These are phyloP conservation scores for Sarcoramphus papa DNA, from an alignment of 2,797 vertebrate species.

Conservation along the genomic window DNA sequence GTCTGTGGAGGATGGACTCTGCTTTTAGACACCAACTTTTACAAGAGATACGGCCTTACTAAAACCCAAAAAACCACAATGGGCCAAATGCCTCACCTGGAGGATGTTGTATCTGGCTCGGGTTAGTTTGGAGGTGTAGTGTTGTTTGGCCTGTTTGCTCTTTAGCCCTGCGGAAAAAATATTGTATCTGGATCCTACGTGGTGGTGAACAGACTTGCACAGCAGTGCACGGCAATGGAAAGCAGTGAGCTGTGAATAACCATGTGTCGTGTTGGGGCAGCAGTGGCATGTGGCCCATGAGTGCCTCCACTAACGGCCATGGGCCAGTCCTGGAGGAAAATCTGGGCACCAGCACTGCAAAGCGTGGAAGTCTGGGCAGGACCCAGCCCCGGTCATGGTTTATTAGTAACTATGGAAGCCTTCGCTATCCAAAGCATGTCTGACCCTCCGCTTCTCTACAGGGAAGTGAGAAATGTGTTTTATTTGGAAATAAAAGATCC, in stretches of 20 bases:
- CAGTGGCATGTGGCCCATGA: neutral
- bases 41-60: neutral
- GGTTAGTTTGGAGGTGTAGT: neutral
- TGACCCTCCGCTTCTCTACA: neutral
- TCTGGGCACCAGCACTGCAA: neutral
- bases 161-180: neutral
- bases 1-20: neutral
- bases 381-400: neutral
- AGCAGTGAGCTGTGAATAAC: neutral
- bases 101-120: neutral
- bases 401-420: neutral
- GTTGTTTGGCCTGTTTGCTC: neutral
- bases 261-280: neutral
- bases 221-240: neutral
- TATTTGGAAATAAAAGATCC: neutral
- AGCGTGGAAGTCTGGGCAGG: neutral
- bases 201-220: neutral
- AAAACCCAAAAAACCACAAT: rapidly evolving
- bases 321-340: neutral
- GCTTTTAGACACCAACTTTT: neutral
- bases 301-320: neutral
- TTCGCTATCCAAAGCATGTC: neutral
- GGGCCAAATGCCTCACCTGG: neutral
- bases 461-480: neutral
- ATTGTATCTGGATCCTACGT: neutral